Evolutionary conservation across 2,113 vertebrate species (phyloP).

Genomic region (Natator depressus): DNA sequence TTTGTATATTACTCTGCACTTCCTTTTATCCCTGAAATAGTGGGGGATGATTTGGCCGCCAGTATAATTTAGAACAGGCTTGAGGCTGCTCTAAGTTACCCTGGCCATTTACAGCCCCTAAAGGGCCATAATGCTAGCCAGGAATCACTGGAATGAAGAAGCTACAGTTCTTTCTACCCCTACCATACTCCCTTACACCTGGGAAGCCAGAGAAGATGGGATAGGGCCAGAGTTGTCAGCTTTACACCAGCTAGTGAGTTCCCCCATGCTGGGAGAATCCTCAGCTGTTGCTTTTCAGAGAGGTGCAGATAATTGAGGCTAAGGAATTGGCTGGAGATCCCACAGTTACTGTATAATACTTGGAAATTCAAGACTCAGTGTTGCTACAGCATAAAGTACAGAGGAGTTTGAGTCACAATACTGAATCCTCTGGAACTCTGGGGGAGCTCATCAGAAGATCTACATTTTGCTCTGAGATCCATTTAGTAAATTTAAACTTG

Average conservation of each 20-base stretch:
- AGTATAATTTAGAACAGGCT: background rate
- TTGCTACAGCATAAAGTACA: too few species aligned
- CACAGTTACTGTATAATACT: too few species aligned
- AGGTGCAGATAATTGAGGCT: too few species aligned
- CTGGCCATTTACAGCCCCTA: background rate
- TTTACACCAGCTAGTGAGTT: fast-evolving
- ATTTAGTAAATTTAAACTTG: too few species aligned
- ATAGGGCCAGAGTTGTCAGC: background rate
- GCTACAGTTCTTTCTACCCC: too few species aligned
- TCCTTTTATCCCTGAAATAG: background rate
- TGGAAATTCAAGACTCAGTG: too few species aligned
- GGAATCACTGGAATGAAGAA: background rate
- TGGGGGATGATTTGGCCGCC: background rate
- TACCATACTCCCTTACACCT: background rate
- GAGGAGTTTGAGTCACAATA: too few species aligned
- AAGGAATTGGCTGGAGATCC: too few species aligned
- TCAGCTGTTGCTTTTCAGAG: too few species aligned
- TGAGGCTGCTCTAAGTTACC: background rate
- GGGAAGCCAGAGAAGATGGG: background rate
- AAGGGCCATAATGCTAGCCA: background rate
- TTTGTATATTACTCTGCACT: background rate
- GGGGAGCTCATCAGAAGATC: too few species aligned
- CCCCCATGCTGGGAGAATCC: background rate
- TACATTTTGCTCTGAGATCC: too few species aligned
- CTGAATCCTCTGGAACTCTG: too few species aligned